These are phyloP conservation scores for Bombus superbus DNA, from an alignment of 1,140 invertebrate genomes.

Conservation along the genomic window DNA sequence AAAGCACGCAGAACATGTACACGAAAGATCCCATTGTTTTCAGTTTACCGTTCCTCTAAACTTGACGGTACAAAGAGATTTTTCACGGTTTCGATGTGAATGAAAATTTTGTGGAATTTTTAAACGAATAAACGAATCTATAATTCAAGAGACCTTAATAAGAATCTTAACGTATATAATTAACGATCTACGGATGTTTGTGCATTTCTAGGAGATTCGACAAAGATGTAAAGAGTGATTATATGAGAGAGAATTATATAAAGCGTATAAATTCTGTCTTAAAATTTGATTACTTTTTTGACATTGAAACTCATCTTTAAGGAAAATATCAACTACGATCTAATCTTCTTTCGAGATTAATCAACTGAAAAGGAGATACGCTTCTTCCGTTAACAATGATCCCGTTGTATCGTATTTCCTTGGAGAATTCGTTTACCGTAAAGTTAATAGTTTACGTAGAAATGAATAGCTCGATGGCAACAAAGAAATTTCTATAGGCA, in stretches of 20 bases:
- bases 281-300: too few species aligned
- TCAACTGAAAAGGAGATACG: neutral
- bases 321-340: too few species aligned
- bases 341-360: too few species aligned
- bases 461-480: neutral
- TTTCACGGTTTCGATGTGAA: neutral
- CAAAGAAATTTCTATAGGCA: constrained; percentile 16
- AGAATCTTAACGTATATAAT: neutral
- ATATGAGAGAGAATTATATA: too few species aligned
- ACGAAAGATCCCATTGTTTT: neutral
- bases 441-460: neutral
- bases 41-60: too few species aligned
- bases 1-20: neutral
- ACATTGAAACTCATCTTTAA: too few species aligned
- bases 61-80: neutral
- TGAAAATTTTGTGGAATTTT: neutral
- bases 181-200: neutral
- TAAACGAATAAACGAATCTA: neutral
- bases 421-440: neutral
- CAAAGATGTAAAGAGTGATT: neutral
- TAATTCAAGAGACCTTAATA: neutral
- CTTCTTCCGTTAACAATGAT: neutral
- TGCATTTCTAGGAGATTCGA: neutral
- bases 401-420: neutral
- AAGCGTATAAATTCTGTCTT: too few species aligned